These are phyloP conservation scores for Volucella inanis DNA, from an alignment of 2,888 invertebrate genomes.

Conservation along the genomic window DNA sequence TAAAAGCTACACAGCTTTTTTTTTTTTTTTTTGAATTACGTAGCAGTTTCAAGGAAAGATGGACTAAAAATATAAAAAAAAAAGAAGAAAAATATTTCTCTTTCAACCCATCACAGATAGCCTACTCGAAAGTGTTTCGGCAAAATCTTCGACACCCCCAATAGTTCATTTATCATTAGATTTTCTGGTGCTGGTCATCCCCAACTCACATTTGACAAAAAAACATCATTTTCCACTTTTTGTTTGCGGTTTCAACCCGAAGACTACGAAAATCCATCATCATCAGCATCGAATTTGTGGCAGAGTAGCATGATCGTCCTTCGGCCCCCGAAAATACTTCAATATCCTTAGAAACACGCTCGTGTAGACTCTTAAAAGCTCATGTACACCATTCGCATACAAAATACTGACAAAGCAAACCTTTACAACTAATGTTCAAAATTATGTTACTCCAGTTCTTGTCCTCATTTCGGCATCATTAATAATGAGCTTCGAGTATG, in stretches of 20 bases:
- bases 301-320: slow-evolving; percentile 30
- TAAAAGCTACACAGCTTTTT: too few species aligned
- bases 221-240: slow-evolving; percentile 66
- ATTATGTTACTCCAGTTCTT: slow-evolving; percentile 13
- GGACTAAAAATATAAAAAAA: too few species aligned
- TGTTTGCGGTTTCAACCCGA: slow-evolving; percentile 47
- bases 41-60: too few species aligned
- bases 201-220: slow-evolving; percentile 27
- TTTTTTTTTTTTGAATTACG: too few species aligned
- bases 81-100: too few species aligned
- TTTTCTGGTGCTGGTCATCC: background rate
- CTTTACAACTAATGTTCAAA: slow-evolving; percentile 47
- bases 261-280: slow-evolving; percentile 58
- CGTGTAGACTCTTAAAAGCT: background rate
- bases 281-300: slow-evolving; percentile 54
- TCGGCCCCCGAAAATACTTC: slow-evolving; percentile 29
- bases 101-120: too few species aligned
- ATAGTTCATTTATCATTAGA: slow-evolving; percentile 47
- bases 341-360: slow-evolving; percentile 26
- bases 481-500: slow-evolving; percentile 38
- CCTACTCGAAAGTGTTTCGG: too few species aligned
- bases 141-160: background rate
- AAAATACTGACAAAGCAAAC: slow-evolving; percentile 37
- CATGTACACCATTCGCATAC: slow-evolving; percentile 33
- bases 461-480: slow-evolving; percentile 56